Evolutionary conservation across 2,888 invertebrate species (phyloP), one percentile per base, ranked within the genome.

Genomic region (Carcina quercana): DNA sequence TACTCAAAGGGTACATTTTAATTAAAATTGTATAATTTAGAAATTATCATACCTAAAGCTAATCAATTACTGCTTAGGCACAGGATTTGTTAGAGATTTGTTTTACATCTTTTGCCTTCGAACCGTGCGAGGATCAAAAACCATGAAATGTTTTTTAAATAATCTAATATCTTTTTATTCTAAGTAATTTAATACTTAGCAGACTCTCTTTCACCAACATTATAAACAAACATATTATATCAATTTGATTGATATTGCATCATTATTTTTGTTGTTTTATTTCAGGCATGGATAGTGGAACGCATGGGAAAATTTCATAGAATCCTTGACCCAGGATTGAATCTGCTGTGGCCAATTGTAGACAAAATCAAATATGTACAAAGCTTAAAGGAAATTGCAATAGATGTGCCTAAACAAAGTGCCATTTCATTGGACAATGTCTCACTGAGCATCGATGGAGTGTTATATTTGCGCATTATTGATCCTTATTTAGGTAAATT

Each of bases 381-480:
- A 75, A 96, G 96, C 72, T 76, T 99, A 22, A 99, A 99, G 70
- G 99, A 99, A 92, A 95, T 99, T 50, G 98, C 99, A 0, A 98
- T 99, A 54, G 98, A 98, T 83, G 96, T 99, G 33, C 99, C 99
- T 0, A 94, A 98, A 67, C 99, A 99, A 74, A 96, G 96, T 71
- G 99, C 99, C 12, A 98, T 99, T 51, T 98, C 98, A 10, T 88
- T 94, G 35, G 99, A 99, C 73, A 99, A 99, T 85, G 99, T 99
- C 0, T 97, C 96, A 0, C 79, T 99, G 33, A 93, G 91, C 57
- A 95, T 99, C 58, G 99, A 99, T 80, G 99, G 98, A 37, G 98
- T 99, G 1, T 84, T 99, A 29, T 99, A 98, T 73, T 87, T 99
- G 34, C 87, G 95, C 60, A 94, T 99, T 48, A 86, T 94, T 35